Evolutionary conservation across 2,113 vertebrate genomes (phyloP), one percentile per base, ranked within the genome.

Genomic region (Cnemophilus loriae): DNA sequence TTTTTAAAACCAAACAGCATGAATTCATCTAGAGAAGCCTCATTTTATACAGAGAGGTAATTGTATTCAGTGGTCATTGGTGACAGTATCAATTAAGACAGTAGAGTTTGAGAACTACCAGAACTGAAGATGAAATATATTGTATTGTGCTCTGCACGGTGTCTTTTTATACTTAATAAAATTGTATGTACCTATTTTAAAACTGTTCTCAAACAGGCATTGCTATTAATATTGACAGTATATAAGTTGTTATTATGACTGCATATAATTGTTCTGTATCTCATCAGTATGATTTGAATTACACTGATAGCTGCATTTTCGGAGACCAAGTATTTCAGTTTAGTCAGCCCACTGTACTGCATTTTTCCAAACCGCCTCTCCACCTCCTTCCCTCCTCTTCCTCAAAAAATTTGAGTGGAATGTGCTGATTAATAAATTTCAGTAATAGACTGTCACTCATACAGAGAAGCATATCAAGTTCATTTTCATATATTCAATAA

Each of bases 141-240:
- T 93, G 70, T 92, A 94, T 95, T 96, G 83, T 92, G 78, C 84
- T 94, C 84, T 93, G 86, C 93, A 89, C 88, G 23, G 49, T 90
- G 86, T 96, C 92, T 96, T 96, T 96, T 93, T 96, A 89, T 96
- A 91, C 63, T 87, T 79, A 97, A 95, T 92, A 94, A 95, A 96
- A 89, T 93, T 91, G 71, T 92, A 91, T 0, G 41, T 89, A 95
- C 57, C 67, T 93, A 92, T 89, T 96, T 97, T 96, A 95, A 93
- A 96, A 70, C 42, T 94, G 82, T 94, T 93, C 69, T 95, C 73
- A 78, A 78, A 79, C 61, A 88, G 83, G 47, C 68, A 75, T 70
- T 89, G 81, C 73, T 95, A 22, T 93, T 94, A 86, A 84, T 92
- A 90, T 73, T 89, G 69, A 82, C 8, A 7, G 50, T 68, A 69